Conservation (phyloP, 2,113 vertebrate genomes). For the Calypte anna region DNA sequence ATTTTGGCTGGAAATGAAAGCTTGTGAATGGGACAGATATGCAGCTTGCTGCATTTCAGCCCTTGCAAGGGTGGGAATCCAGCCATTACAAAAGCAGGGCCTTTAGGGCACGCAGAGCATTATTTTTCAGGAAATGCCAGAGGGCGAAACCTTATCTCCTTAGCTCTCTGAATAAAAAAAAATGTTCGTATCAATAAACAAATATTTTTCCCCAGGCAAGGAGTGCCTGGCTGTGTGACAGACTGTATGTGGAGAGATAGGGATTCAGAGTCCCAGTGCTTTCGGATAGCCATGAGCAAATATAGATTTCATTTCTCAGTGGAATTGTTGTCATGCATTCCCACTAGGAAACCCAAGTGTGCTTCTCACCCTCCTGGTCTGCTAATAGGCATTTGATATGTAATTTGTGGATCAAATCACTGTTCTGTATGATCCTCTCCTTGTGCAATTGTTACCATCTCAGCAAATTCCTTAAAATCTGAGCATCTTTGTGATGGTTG, state of each 20-base stretch:
- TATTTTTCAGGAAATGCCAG: slow-evolving; percentile 13
- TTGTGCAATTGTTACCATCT: background rate
- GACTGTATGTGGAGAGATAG: background rate
- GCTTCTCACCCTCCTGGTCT: background rate
- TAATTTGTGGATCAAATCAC: background rate
- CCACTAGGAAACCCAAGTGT: background rate
- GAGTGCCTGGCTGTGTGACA: background rate
- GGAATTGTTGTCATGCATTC: background rate
- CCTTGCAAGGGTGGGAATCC: background rate
- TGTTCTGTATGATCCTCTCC: background rate
- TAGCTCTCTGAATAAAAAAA: background rate
- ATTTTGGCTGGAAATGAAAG: background rate
- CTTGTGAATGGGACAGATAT: rapidly evolving
- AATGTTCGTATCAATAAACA: background rate
- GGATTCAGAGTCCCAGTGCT: background rate
- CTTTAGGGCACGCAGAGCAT: background rate
- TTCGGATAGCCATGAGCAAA: background rate
- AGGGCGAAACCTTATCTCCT: background rate
- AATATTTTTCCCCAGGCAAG: background rate
- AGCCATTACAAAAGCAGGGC: background rate
- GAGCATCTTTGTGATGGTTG: background rate
- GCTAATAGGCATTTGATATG: background rate
- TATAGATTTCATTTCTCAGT: background rate
- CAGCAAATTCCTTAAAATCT: background rate
- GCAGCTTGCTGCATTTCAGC: background rate